Conservation (phyloP, 2,888 invertebrate genomes). For the Plebejus anna region DNA sequence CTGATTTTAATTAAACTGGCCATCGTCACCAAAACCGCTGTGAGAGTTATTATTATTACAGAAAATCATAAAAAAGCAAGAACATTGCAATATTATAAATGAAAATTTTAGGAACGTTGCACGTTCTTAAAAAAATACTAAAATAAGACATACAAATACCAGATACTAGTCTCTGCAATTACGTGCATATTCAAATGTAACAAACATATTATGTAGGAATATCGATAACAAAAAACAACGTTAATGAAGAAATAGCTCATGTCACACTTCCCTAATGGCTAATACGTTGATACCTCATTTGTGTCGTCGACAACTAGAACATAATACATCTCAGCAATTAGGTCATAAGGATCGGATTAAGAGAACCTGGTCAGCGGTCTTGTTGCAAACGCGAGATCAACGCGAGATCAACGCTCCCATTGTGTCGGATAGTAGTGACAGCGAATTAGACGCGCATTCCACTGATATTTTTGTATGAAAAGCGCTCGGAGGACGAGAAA, state of each 20-base stretch:
- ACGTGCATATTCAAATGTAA: neutral
- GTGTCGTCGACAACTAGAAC: conserved; percentile 42
- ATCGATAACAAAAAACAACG: neutral
- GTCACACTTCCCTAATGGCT: conserved; percentile 6
- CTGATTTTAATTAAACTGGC: no score
- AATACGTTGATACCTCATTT: conserved; percentile 43
- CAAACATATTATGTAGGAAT: neutral
- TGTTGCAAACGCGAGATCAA: conserved; percentile 63
- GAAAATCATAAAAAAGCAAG: no score
- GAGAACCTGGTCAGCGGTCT: conserved; percentile 65
- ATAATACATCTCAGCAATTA: conserved; percentile 43
- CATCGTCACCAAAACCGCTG: no score
- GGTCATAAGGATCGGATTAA: conserved; percentile 48
- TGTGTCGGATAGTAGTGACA: conserved; percentile 73
- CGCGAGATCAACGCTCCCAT: conserved; percentile 74
- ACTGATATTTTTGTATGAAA: conserved; percentile 71
- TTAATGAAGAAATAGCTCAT: conserved; percentile 1
- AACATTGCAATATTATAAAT: no score
- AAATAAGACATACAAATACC: no score
- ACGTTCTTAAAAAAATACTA: no score
- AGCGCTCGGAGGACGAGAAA: conserved; percentile 64
- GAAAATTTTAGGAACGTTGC: no score
- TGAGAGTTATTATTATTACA: no score
- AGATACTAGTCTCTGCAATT: no score
- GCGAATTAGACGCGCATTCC: conserved; percentile 74